Conservation (phyloP, 2,888 invertebrate species). For the Ariolimax columbianus region DNA sequence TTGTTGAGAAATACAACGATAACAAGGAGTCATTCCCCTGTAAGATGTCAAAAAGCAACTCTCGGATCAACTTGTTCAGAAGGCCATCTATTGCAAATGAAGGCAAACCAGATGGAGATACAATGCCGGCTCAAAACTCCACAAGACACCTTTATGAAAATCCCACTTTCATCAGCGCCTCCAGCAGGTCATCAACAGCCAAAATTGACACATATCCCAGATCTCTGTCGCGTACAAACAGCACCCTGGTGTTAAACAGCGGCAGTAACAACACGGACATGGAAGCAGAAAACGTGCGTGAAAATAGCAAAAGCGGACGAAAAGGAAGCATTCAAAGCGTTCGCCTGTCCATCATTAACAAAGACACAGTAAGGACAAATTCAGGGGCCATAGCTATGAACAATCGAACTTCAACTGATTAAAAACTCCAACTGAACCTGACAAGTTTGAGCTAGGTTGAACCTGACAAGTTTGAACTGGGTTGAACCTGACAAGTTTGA, state of each 20-base stretch:
- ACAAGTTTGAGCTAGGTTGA: too few species aligned
- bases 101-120: too few species aligned
- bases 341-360: neutral
- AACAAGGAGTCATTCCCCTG: neutral
- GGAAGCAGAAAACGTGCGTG: neutral
- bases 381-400: neutral
- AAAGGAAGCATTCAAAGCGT: neutral
- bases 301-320: neutral
- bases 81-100: neutral
- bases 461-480: too few species aligned
- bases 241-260: neutral
- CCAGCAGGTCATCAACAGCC: neutral
- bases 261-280: neutral
- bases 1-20: neutral
- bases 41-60: neutral
- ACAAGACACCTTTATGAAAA: neutral
- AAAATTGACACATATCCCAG: neutral
- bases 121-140: neutral
- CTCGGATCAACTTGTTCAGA: neutral
- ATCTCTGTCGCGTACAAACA: slow-evolving; percentile 1
- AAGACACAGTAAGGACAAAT: neutral
- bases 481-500: too few species aligned
- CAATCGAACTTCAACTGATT: neutral
- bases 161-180: neutral
- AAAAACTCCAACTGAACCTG: neutral